A percentile compares a stretch with the other conserved stretches of the same genome.
Conservation (phyloP, 2,888 invertebrate genomes). For the Harpalus rufipes region DNA sequence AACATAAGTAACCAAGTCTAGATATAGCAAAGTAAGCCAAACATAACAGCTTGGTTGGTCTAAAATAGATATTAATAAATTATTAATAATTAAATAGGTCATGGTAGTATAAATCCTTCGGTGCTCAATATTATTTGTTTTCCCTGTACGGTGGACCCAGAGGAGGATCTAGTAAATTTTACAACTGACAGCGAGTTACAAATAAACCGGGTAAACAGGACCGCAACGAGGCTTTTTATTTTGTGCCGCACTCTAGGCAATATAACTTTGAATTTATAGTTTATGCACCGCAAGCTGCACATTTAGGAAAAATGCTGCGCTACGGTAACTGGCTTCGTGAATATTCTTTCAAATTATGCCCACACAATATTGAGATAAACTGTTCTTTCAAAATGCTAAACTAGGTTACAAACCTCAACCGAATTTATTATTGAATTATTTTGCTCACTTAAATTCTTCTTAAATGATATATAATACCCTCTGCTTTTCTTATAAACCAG, state of each 20-base stretch:
- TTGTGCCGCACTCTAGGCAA: slow-evolving; percentile 28
- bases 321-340: background rate
- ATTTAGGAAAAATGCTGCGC: slow-evolving; percentile 27
- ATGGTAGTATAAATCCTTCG: too few relatives aligned
- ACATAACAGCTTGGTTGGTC: too few relatives aligned
- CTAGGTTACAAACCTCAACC: slow-evolving; percentile 2
- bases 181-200: slow-evolving; percentile 60
- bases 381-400: slow-evolving; percentile 5
- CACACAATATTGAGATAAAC: slow-evolving; percentile 17
- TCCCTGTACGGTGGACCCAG: background rate
- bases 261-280: slow-evolving; percentile 46
- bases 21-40: too few relatives aligned
- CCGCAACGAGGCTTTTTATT: slow-evolving; percentile 50
- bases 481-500: background rate
- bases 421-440: background rate
- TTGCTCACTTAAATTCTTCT: background rate
- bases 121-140: too few relatives aligned
- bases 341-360: slow-evolving; percentile 28
- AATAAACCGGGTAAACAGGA: slow-evolving; percentile 47
- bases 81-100: too few relatives aligned
- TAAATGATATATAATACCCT: background rate
- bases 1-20: too few relatives aligned
- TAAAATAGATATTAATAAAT: too few relatives aligned
- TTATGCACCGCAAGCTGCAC: slow-evolving; percentile 36
- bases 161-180: slow-evolving; percentile 46